These are phyloP conservation scores for Tolypeutes matacus DNA, from an alignment of 2,797 vertebrate species.

Conservation along the genomic window DNA sequence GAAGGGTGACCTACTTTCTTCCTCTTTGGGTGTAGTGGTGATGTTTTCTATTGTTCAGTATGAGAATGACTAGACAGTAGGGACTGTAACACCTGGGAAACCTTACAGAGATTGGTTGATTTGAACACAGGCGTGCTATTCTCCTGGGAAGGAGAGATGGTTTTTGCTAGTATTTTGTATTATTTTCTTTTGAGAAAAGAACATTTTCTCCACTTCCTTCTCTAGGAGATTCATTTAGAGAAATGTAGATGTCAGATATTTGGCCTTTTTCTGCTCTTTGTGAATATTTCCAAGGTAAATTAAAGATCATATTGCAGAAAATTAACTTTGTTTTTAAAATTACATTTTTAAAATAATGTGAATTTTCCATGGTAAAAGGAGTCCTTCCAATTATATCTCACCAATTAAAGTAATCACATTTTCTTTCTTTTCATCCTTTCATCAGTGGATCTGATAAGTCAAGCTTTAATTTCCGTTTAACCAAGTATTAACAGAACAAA, in stretches of 20 bases:
- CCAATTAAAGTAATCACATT: neutral
- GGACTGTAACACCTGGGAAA: neutral
- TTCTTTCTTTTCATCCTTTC: conserved; percentile 21
- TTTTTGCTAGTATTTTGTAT: conserved; percentile 34
- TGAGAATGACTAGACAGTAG: conserved; percentile 51
- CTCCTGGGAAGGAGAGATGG: conserved; percentile 32
- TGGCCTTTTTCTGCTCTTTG: neutral
- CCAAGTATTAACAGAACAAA: neutral
- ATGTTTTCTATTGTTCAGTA: conserved; percentile 63
- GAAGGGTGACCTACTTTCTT: conserved; percentile 74
- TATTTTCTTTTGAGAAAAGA: conserved; percentile 60
- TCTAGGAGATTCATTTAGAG: conserved; percentile 41
- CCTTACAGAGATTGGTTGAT: conserved; percentile 52
- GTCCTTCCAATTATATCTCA: neutral
- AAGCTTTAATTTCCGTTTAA: conserved; percentile 28
- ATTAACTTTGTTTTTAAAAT: conserved; percentile 10
- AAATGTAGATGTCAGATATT: conserved; percentile 6
- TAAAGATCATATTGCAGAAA: neutral
- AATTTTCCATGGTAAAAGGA: neutral
- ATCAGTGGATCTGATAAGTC: neutral
- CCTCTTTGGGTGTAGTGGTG: neutral
- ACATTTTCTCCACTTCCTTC: conserved; percentile 50
- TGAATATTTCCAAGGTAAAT: neutral
- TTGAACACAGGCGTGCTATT: conserved; percentile 59
- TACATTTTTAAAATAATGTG: neutral